Evolutionary conservation across 2,113 vertebrate species (phyloP), one percentile per base, ranked within the genome.

Genomic region (Emberiza fucata): DNA sequence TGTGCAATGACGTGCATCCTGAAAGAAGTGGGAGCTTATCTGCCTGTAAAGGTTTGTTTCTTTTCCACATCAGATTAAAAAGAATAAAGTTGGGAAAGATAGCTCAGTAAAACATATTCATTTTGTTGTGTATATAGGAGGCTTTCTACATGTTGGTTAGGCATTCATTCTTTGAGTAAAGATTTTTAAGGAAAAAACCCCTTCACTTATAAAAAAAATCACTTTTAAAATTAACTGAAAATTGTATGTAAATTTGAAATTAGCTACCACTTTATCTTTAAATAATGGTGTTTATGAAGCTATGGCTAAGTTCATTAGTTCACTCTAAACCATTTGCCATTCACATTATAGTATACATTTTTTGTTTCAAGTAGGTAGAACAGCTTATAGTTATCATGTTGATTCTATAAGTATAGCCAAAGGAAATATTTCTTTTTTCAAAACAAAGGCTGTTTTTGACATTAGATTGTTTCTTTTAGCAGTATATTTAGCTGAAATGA

Each of bases 401-500:
- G 51, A 51, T 92, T 63, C 40, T 73, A 60, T 56, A 89, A 90
- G 71, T 71, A 81, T 56, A 94, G 19, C 18, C 9, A 85, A 90
- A 81, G 5, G 12, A 42, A 68, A 8, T 48, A 3, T 16, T 16
- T 24, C 42, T 53, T 47, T 72, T 47, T 42, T 50, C 42, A 56
- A 88, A 81, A 17, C 12, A 66, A 88, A 81, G 7, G 2, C 81
- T 92, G 39, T 1, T 94, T 95, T 86, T 95, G 42, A 69, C 40
- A 86, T 89, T 68, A 70, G 44, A 60, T 84, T 92, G 29, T 59
- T 91, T 35, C 19, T 93, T 89, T 75, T 50, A 93, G 59, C 40
- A 69, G 71, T 77, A 63, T 76, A 88, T 68, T 94, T 70, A 79
- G 37, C 35, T 81, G 35, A 96, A 96, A 82, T 59, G 14, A 92